A percentile compares a stretch with the other conserved stretches of the same genome.
These are phyloP conservation scores for Falco columbarius DNA, from an alignment of 2,797 vertebrate species.

Conservation along the genomic window DNA sequence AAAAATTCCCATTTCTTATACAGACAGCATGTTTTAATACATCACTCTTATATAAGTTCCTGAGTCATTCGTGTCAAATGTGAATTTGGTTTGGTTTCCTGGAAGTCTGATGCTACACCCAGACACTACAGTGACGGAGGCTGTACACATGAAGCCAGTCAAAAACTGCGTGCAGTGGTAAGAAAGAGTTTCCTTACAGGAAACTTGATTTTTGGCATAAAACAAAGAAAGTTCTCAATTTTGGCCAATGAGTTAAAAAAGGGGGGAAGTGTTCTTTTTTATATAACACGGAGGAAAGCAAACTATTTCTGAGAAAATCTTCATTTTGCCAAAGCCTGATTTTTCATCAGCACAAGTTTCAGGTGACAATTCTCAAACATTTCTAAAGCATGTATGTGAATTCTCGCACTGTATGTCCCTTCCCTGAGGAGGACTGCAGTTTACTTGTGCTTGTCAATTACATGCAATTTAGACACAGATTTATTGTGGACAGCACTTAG, in stretches of 20 bases:
- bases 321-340: not conserved
- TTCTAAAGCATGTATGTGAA: not conserved
- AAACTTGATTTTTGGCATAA: slow-evolving; percentile 16
- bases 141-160: not conserved
- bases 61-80: slow-evolving; percentile 43
- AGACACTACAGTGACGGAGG: not conserved
- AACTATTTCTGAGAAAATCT: not conserved
- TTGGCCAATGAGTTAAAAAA: not conserved
- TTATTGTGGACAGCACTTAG: not conserved
- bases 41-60: not conserved
- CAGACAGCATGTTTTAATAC: not conserved
- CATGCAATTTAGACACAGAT: not conserved
- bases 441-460: not conserved
- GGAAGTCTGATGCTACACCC: slow-evolving; percentile 36
- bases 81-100: slow-evolving; percentile 50
- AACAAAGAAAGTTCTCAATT: not conserved
- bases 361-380: not conserved
- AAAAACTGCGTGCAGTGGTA: not conserved
- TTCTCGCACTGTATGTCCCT: not conserved
- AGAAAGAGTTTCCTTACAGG: not conserved
- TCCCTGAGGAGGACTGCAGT: not conserved
- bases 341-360: not conserved
- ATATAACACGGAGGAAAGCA: not conserved
- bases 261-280: not conserved
- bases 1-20: not conserved